phyloP scores from a whole-genome alignment of 1,140 invertebrate genomes.

The Drosophila novamexicana region DNA sequence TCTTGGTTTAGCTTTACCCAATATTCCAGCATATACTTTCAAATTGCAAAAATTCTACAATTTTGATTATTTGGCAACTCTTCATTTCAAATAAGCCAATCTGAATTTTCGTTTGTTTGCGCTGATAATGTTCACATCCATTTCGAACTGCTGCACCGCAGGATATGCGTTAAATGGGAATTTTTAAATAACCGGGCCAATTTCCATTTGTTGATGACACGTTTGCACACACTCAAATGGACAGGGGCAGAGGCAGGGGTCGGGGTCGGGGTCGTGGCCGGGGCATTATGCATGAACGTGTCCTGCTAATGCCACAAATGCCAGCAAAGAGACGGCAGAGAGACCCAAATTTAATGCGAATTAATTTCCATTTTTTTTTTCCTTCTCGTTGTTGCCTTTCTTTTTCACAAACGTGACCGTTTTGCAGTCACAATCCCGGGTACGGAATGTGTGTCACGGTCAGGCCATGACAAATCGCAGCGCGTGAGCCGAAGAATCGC shows the following conservation, averaged over 20 bases:
- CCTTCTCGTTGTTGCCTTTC: background rate
- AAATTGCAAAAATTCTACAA: background rate
- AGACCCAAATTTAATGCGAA: conserved; percentile 71
- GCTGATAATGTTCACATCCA: conserved; percentile 17
- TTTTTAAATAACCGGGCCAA: conserved; percentile 30
- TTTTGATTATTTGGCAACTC: background rate
- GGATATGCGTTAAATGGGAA: conserved; percentile 43
- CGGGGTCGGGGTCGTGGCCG: background rate
- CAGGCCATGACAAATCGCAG: conserved; percentile 73
- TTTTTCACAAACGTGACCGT: conserved; percentile 54
- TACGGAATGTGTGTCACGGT: conserved; percentile 71
- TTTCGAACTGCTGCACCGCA: conserved; percentile 38
- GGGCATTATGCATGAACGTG: conserved; percentile 63
- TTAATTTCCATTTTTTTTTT: conserved; percentile 64
- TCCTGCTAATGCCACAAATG: conserved; percentile 68
- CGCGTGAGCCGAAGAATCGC: conserved; percentile 72
- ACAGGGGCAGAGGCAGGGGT: background rate
- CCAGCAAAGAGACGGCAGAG: conserved; percentile 8
- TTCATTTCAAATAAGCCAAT: background rate
- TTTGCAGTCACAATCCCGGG: conserved; percentile 1
- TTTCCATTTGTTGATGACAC: conserved; percentile 56
- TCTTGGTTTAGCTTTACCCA: too few relatives aligned
- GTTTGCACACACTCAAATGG: conserved; percentile 34
- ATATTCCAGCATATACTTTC: too few relatives aligned
- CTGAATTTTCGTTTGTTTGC: conserved; percentile 4